Evolutionary conservation across 1,140 invertebrate genomes (phyloP).

Genomic region (Philopotamus ludificatus): DNA sequence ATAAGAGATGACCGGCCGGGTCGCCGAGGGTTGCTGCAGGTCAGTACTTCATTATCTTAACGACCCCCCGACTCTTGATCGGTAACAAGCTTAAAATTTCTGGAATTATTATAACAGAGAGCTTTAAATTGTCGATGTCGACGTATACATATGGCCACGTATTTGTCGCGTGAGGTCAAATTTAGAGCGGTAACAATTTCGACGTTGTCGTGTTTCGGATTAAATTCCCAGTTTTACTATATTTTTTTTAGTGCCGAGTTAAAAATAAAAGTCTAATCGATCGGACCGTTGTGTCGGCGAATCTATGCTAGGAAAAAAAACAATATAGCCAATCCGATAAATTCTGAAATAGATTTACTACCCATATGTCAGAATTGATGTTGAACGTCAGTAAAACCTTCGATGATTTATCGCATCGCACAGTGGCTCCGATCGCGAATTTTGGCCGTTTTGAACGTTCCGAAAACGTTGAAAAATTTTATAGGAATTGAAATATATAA

Average conservation of each 20-base stretch:
- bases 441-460: too few species aligned
- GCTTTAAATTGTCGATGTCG: neutral
- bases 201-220: neutral
- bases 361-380: neutral
- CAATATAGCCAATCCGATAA: neutral
- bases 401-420: neutral
- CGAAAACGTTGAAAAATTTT: too few species aligned
- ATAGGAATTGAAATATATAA: too few species aligned
- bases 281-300: neutral
- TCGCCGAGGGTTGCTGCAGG: slow-evolving; percentile 19
- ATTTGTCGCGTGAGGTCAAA: neutral
- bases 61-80: neutral
- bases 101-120: neutral
- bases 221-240: neutral
- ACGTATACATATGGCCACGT: neutral
- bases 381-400: neutral
- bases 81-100: too few species aligned
- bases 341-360: neutral
- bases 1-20: slow-evolving; percentile 2
- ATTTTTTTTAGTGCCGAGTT: too few species aligned
- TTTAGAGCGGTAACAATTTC: neutral
- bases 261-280: neutral
- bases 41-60: slow-evolving; percentile 10
- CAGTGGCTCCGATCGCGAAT: too few species aligned
- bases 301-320: neutral